Evolutionary conservation across 2,888 invertebrate species (phyloP), one percentile per base, ranked within the genome.

Genomic region (Perdita meconis): DNA sequence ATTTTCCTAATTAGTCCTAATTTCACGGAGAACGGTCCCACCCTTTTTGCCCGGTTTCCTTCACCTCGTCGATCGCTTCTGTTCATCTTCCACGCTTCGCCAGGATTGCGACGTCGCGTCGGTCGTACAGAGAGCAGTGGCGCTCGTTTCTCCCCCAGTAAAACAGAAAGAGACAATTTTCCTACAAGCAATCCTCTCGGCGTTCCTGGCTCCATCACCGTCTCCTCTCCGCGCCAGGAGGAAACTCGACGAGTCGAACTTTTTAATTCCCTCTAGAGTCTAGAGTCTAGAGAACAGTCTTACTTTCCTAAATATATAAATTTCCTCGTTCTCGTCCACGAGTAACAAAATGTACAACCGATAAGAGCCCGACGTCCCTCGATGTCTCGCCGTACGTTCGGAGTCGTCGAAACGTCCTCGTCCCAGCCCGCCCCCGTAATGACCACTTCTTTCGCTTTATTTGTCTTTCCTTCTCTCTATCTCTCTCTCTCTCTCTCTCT

Each of bases 341-440:
- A 57, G 26, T 38, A 66, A 74, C 63, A 16, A 47, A 64, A 70
- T 64, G 59, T 63, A 63, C 71, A 66, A 47, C 55, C 53, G 53
- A 67, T 24, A n/a, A 36, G n/a, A 60, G 59, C 16, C 36, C 10
- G 24, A 57, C 42, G 44, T 30, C 22, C 24, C 44, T 40, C 57
- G 26, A 30, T 68, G 61, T 77, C 69, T n/a, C 53, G 38, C 42
- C 24, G 38, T 22, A 13, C 24, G 1, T 53, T n/a, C 61, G 10
- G 47, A 16, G 51, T 44, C 34, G 38, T n/a, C 26, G 22, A 2
- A 34, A 6, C 42, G 16, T 42, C 13, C 38, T 51, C 34, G 16
- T 24, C 16, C 16, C 44, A n/a, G n/a, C n/a, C n/a, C n/a, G n/a
- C 44, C 26, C 42, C 19, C 24, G 24, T 24, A 24, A 42, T n/a